Conservation (phyloP, 64 coral and sea anemone species). For the Porites australiensis region DNA sequence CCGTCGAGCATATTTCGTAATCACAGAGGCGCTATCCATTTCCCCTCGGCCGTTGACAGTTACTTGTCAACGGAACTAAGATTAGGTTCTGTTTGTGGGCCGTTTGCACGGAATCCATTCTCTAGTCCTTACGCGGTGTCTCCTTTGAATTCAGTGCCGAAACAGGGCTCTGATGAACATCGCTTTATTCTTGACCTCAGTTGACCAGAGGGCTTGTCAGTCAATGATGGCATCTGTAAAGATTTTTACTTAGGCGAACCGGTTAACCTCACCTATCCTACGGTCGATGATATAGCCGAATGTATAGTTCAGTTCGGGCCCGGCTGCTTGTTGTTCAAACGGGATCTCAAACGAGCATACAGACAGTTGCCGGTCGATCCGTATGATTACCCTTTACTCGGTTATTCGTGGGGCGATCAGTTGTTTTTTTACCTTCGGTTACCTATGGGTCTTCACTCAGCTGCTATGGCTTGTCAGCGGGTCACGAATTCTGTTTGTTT, state of each 20-base stretch:
- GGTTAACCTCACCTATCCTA: background rate
- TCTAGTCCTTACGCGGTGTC: too few relatives aligned
- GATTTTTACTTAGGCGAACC: background rate
- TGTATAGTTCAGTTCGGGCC: background rate
- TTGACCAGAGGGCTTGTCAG: too few relatives aligned
- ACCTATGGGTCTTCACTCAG: conserved; percentile 17
- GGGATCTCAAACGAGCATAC: background rate
- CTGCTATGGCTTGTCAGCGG: conserved; percentile 40
- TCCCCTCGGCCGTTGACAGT: too few relatives aligned
- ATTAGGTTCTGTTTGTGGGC: too few relatives aligned
- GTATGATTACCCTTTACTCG: conserved; percentile 14
- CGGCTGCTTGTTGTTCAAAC: background rate
- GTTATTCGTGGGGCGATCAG: background rate
- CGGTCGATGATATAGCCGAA: background rate
- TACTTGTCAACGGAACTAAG: too few relatives aligned
- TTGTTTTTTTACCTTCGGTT: conserved; percentile 22
- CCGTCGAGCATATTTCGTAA: too few relatives aligned
- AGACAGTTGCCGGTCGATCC: conserved; percentile 11
- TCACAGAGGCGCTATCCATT: too few relatives aligned
- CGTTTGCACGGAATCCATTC: too few relatives aligned
- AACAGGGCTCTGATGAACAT: too few relatives aligned
- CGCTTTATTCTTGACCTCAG: too few relatives aligned
- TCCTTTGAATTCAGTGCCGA: too few relatives aligned
- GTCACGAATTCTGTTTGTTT: background rate
- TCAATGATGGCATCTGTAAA: background rate